Evolutionary conservation across 2,113 vertebrate genomes (phyloP).

Genomic region (Andinoacara biseriatus): DNA sequence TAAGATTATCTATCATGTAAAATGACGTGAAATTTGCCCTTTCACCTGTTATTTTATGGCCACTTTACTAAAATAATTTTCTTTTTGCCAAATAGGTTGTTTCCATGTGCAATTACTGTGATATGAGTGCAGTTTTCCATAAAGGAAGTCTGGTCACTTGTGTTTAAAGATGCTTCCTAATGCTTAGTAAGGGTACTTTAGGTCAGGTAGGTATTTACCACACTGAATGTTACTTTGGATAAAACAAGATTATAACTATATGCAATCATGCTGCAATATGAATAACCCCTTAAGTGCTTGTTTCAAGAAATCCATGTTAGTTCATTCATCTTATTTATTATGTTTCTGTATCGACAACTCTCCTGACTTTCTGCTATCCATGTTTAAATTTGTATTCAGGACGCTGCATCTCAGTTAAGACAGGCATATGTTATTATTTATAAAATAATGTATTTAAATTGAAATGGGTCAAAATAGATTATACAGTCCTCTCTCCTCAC

Average conservation of each 20-base stretch:
- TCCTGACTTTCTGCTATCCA: conserved; percentile 41
- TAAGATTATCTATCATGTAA: conserved; percentile 26
- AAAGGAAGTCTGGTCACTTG: conserved; percentile 43
- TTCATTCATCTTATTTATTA: conserved; percentile 69
- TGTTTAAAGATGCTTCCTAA: conserved; percentile 66
- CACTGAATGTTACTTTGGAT: conserved; percentile 72
- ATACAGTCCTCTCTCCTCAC: conserved; percentile 30
- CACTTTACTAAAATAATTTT: conserved; percentile 46
- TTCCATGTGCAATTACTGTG: conserved; percentile 53
- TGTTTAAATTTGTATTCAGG: conserved; percentile 52
- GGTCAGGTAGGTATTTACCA: conserved; percentile 61
- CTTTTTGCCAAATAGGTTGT: conserved; percentile 49
- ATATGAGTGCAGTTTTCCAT: conserved; percentile 53
- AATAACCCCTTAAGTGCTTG: conserved; percentile 67
- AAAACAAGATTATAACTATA: conserved; percentile 57
- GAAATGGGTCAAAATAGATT: conserved; percentile 47
- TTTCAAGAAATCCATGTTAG: conserved; percentile 75
- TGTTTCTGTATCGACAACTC: conserved; percentile 34
- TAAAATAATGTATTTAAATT: conserved; percentile 52
- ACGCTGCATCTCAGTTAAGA: conserved; percentile 33
- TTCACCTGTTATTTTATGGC: conserved; percentile 59
- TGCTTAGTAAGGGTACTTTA: conserved; percentile 60
- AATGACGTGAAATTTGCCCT: conserved; percentile 56
- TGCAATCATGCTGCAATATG: conserved; percentile 56
- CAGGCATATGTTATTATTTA: conserved; percentile 27